Conservation (phyloP, 2,888 invertebrate species). For the Itoplectis maculator region DNA sequence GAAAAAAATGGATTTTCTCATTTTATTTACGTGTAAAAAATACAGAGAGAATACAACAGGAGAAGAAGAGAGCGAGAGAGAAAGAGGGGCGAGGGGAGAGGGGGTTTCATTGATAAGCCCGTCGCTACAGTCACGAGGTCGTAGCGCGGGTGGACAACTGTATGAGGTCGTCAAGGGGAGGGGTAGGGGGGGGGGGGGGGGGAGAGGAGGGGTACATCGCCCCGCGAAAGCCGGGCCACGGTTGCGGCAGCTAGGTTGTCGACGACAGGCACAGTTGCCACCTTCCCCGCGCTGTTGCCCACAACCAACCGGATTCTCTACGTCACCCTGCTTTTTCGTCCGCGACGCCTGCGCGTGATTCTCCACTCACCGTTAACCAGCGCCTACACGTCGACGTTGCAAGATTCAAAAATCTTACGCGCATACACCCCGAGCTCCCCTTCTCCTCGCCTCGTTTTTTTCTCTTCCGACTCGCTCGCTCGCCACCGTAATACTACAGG, state of each 20-base stretch:
- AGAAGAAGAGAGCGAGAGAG: background rate
- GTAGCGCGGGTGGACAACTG: conserved; percentile 45
- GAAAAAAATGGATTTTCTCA: background rate
- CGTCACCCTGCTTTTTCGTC: background rate
- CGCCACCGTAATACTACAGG: conserved; percentile 21
- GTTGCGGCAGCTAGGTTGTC: background rate
- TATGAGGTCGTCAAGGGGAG: conserved; percentile 49
- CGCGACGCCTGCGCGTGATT: conserved; percentile 14
- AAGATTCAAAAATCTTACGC: conserved; percentile 18
- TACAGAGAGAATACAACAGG: too few species aligned
- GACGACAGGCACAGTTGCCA: background rate
- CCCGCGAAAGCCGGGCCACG: too few species aligned
- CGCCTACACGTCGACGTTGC: background rate
- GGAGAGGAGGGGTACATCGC: background rate
- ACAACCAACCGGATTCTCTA: background rate
- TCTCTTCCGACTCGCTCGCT: background rate
- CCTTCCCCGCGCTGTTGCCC: conserved; percentile 1
- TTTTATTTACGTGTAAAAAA: too few species aligned
- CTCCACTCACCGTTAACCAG: background rate
- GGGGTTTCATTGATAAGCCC: conserved; percentile 71
- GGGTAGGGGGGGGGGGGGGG: background rate
- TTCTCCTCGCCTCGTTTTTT: background rate
- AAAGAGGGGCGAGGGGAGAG: background rate
- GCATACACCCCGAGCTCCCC: conserved; percentile 1
- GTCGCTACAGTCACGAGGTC: conserved; percentile 56